Evolutionary conservation across 2,797 vertebrate genomes (phyloP).

Genomic region (Tinamus major): DNA sequence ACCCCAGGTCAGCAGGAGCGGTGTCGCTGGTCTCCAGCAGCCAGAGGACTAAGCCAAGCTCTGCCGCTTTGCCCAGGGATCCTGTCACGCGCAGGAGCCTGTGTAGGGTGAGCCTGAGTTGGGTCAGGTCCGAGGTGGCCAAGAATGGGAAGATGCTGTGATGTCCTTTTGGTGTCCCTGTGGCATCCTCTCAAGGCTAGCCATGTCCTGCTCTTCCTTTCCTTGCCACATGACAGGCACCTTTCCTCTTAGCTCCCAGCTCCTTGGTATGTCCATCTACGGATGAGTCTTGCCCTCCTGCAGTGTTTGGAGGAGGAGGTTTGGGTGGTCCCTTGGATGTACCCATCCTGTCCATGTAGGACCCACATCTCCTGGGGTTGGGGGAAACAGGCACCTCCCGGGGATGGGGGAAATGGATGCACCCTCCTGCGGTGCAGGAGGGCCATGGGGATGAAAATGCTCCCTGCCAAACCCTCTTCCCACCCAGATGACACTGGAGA

Average conservation of each 20-base stretch:
- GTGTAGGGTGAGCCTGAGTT: neutral
- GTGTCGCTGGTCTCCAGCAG: accelerated
- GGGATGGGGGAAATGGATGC: too few relatives aligned
- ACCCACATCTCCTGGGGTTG: neutral
- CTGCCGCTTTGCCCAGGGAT: neutral
- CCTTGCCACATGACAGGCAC: neutral
- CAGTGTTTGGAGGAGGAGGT: too few relatives aligned
- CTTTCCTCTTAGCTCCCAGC: neutral
- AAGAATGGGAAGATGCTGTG: neutral
- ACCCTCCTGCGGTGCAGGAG: neutral
- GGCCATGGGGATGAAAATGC: neutral
- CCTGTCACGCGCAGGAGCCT: slow-evolving; percentile 59
- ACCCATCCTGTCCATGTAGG: neutral
- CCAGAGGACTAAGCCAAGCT: neutral
- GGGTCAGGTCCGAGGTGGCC: neutral
- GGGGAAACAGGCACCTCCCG: neutral
- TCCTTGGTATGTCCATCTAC: neutral
- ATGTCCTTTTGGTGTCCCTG: neutral
- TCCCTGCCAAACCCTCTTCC: neutral
- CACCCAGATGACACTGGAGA: slow-evolving; percentile 35
- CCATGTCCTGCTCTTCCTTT: neutral
- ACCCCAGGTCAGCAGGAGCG: accelerated
- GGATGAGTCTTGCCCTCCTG: neutral
- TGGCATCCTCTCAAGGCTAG: neutral
- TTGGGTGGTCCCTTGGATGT: neutral